These are phyloP conservation scores for Ambastaia sidthimunki DNA, from an alignment of 2,797 vertebrate genomes.

Conservation along the genomic window DNA sequence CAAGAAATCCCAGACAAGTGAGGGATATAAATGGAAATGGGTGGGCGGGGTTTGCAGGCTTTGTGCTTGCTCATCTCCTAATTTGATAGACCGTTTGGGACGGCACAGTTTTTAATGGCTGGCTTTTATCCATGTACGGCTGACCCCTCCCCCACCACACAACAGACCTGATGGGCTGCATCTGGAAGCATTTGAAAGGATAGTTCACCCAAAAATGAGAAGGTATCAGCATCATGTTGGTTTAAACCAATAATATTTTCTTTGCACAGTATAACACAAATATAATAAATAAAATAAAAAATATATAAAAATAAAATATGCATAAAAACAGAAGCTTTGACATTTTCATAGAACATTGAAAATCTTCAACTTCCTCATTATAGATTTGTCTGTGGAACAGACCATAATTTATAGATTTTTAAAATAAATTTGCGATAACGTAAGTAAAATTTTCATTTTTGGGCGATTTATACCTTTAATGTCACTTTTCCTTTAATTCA, in stretches of 20 bases:
- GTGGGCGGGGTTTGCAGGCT: slow-evolving; percentile 64
- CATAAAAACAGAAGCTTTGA: too few species aligned
- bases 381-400: background rate
- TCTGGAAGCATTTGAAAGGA: slow-evolving; percentile 27
- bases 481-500: background rate
- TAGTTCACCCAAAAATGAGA: slow-evolving; percentile 12
- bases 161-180: slow-evolving; percentile 7
- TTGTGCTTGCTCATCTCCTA: slow-evolving; percentile 59
- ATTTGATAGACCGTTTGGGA: slow-evolving; percentile 51
- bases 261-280: background rate
- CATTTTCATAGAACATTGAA: background rate
- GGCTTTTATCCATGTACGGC: slow-evolving; percentile 33
- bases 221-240: background rate
- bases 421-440: background rate
- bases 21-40: slow-evolving; percentile 7
- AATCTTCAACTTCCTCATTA: background rate
- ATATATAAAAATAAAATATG: too few species aligned
- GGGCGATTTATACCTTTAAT: slow-evolving; percentile 33
- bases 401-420: background rate
- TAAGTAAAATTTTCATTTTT: background rate
- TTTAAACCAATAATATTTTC: background rate
- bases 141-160: background rate
- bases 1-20: slow-evolving; percentile 76
- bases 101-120: slow-evolving; percentile 56
- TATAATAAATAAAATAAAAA: too few species aligned